A percentile compares a stretch with the other conserved stretches of the same genome.
phyloP scores from a whole-genome alignment of 2,888 invertebrate species.

The Synergus itoensis region DNA sequence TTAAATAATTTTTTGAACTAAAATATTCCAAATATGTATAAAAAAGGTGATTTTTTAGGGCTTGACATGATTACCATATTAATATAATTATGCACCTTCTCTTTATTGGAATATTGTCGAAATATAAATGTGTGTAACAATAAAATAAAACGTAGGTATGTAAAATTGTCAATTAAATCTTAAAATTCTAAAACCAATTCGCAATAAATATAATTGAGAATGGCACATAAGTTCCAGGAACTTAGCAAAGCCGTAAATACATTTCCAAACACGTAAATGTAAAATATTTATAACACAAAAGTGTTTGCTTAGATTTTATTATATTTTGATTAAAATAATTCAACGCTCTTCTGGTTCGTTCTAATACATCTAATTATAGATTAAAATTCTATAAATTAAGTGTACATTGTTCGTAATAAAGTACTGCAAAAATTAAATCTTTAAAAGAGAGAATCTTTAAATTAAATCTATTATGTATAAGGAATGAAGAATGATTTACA shows the following conservation, averaged over 20 bases:
- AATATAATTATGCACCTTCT: neutral
- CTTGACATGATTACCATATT: neutral
- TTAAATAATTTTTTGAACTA: no score
- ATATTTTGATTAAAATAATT: constrained; percentile 38
- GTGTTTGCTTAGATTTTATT: constrained; percentile 16
- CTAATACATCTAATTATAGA: constrained; percentile 6
- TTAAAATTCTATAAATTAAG: constrained; percentile 26
- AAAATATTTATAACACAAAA: neutral
- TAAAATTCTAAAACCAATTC: neutral
- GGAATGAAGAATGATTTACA: constrained; percentile 30
- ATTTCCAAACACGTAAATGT: neutral
- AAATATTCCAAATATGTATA: neutral
- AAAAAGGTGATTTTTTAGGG: neutral
- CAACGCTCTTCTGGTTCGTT: neutral
- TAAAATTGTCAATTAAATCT: neutral
- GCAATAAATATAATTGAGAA: neutral
- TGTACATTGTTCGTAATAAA: constrained; percentile 15
- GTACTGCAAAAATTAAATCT: constrained; percentile 30
- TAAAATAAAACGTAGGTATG: neutral
- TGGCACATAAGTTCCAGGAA: neutral
- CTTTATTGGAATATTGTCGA: constrained; percentile 30
- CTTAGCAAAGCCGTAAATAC: neutral
- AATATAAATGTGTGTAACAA: constrained; percentile 31
- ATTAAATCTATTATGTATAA: constrained; percentile 7
- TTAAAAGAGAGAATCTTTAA: constrained; percentile 15